Base-by-base conservation (phyloP, 2,113 vertebrate genomes). In the Amphiprion ocellaris region DNA sequence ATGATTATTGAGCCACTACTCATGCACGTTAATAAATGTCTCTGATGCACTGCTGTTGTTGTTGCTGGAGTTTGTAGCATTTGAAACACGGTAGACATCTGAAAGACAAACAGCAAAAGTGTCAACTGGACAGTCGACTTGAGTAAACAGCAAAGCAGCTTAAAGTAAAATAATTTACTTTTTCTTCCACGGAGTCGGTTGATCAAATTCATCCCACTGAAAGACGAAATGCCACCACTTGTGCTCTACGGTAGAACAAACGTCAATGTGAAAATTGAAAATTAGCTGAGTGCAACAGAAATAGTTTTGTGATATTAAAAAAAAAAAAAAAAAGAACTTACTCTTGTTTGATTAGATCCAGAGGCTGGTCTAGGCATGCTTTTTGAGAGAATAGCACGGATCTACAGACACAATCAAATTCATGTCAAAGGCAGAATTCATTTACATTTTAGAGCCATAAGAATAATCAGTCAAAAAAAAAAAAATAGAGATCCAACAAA, bases 81-180 rank as follows among this genome's bases (percentile, higher is more conserved):
- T 49, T 62, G 86, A 89, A 41, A 91, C 41, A 16, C 39, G 69
- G 44, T 92, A 92, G 10, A 87, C 4, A 72, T 90, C 91, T 92
- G 69, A 58, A 81, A 85, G 56, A 75, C 4, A 71, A 75, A 76
- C 4, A 41, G 52, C 1, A 54, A 47, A 26, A 47, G 4, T 17
- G 5, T 69, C 60, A 16, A 60, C 53, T 0, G 14, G 11, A n/a
- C 1, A 58, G 4, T 12, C 2, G 0, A 50, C 21, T 60, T 2
- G 21, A 59, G 12, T 10, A 24, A 63, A 41, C 0, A n/a, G 4
- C 12, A 26, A 50, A 66, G 23, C 0, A 59, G 10, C 8, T 14
- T 14, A 44, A 63, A 17, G 21, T 9, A 39, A 74, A 37, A 17
- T 0, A 44, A 75, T 83, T 67, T 83, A 89, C 90, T 0, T 81